These are phyloP conservation scores for Cataglyphis livida DNA, from an alignment of 2,888 invertebrate species.

Conservation along the genomic window DNA sequence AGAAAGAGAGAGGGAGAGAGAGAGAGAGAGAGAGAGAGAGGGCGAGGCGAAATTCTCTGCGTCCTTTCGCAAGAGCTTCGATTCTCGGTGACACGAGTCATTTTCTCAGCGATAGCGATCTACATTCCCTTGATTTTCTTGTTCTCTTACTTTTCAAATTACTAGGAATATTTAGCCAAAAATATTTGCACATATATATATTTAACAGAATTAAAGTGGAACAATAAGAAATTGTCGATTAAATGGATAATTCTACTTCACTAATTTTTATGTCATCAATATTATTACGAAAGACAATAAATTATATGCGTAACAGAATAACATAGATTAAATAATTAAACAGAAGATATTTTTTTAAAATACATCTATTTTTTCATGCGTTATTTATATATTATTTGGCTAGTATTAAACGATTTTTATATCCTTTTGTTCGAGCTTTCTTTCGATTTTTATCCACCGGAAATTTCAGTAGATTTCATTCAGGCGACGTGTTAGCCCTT, in stretches of 20 bases:
- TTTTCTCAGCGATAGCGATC: conserved; percentile 61
- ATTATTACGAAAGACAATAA: background rate
- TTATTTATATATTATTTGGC: background rate
- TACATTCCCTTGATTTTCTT: background rate
- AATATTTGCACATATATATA: background rate
- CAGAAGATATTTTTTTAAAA: background rate
- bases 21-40: conserved; percentile 16
- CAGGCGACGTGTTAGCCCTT: conserved; percentile 35
- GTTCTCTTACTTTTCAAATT: conserved; percentile 19
- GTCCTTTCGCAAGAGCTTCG: conserved; percentile 59
- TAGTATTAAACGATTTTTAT: conserved; percentile 20
- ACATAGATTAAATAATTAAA: background rate
- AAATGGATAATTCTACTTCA: background rate
- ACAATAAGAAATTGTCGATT: background rate
- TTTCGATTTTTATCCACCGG: conserved; percentile 28
- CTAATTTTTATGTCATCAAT: background rate
- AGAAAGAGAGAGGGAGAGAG: conserved; percentile 49
- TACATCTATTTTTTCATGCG: background rate
- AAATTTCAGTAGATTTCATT: conserved; percentile 51
- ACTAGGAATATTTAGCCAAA: background rate
- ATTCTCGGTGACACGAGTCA: conserved; percentile 63
- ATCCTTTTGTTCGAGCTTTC: conserved; percentile 15
- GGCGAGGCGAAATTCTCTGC: conserved; percentile 65
- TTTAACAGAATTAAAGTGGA: background rate
- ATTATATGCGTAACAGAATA: background rate